Conservation (phyloP, 2,113 vertebrate genomes). For the Corythornis cristatus region DNA sequence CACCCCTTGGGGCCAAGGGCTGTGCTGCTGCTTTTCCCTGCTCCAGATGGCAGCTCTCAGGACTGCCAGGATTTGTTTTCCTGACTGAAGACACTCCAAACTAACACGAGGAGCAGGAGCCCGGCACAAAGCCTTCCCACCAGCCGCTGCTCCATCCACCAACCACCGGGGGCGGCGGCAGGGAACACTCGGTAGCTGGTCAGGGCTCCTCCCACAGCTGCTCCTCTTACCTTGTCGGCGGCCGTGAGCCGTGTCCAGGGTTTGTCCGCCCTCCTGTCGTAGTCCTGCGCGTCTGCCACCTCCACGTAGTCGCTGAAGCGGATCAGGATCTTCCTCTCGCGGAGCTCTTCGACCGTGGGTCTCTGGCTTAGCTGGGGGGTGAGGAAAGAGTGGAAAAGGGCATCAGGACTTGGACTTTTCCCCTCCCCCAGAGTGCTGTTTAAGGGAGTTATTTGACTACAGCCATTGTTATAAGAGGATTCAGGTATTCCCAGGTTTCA, state of each 20-base stretch:
- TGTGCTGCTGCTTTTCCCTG: neutral
- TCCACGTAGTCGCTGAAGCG: slow-evolving; percentile 98
- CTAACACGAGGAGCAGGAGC: no score
- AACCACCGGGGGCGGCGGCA: neutral
- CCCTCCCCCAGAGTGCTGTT: neutral
- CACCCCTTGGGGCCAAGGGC: no score
- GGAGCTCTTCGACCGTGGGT: slow-evolving; percentile 95
- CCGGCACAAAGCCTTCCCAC: neutral
- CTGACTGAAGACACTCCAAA: neutral
- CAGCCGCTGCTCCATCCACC: neutral
- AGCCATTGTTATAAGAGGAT: accelerated
- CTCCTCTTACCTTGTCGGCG: slow-evolving; percentile 88
- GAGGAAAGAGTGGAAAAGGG: neutral
- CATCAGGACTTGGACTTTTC: neutral
- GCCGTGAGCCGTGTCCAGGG: slow-evolving; percentile 98
- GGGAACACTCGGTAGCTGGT: no score
- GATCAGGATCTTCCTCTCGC: slow-evolving; percentile 96
- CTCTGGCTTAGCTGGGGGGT: slow-evolving; percentile 91
- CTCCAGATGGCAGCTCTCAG: accelerated
- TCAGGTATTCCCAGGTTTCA: neutral
- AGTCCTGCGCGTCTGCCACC: slow-evolving; percentile 95
- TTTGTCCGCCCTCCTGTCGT: slow-evolving; percentile 95
- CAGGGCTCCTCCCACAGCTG: no score
- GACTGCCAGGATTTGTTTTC: neutral
- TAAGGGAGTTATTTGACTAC: neutral